phyloP scores from a whole-genome alignment of 2,888 invertebrate species.

The Enchytraeus crypticus region DNA sequence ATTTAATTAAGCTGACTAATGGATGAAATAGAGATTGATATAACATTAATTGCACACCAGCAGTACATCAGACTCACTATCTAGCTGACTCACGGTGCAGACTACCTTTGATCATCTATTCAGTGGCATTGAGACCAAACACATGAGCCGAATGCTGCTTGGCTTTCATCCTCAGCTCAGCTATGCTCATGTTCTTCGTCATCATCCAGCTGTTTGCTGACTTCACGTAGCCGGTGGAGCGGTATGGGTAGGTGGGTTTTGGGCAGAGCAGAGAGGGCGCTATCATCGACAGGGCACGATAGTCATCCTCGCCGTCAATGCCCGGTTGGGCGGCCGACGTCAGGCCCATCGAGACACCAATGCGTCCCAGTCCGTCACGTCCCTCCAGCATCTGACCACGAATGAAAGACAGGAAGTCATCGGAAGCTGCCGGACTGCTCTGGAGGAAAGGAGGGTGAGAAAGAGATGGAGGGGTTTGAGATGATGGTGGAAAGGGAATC shows the following conservation, averaged over 20 bases:
- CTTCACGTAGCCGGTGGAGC: background rate
- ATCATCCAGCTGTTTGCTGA: background rate
- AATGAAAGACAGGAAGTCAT: too few species aligned
- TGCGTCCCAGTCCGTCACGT: too few species aligned
- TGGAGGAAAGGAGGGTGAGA: background rate
- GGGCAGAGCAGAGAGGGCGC: background rate
- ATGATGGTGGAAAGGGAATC: background rate
- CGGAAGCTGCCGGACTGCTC: background rate
- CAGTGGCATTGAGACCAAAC: background rate
- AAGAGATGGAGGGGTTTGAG: background rate
- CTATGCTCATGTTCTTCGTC: background rate
- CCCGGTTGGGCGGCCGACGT: too few species aligned
- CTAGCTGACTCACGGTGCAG: too few species aligned
- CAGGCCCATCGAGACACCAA: too few species aligned
- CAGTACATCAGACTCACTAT: too few species aligned
- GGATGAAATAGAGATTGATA: too few species aligned
- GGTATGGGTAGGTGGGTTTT: background rate
- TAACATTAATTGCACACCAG: too few species aligned
- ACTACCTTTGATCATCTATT: too few species aligned
- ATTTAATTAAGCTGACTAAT: too few species aligned
- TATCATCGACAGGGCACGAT: background rate
- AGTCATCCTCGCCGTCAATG: too few species aligned
- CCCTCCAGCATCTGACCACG: too few species aligned
- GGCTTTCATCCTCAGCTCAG: conserved; percentile 1
- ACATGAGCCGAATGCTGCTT: background rate